Evolutionary conservation across 2,113 vertebrate genomes (phyloP).

Genomic region (Oryzias melastigma): DNA sequence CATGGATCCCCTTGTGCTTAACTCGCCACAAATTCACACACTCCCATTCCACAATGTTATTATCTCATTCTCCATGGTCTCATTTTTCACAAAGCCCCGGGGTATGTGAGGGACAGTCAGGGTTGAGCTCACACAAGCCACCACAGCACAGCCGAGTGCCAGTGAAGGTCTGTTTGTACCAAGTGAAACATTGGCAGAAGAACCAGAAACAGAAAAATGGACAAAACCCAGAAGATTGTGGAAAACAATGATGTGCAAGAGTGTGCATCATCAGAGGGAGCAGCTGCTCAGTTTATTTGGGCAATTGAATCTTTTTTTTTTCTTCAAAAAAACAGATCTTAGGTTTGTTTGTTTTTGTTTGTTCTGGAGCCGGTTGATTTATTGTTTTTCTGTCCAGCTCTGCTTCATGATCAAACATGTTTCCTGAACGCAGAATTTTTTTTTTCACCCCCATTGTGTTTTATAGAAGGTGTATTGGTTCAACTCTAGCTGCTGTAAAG

Average conservation of each 20-base stretch:
- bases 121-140: slow-evolving; percentile 66
- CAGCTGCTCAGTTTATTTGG: slow-evolving; percentile 20
- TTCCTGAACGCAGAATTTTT: too few species aligned
- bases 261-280: slow-evolving; percentile 13
- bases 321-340: too few species aligned
- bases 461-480: too few species aligned
- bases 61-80: slow-evolving; percentile 68
- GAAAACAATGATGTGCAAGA: slow-evolving; percentile 27
- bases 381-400: too few species aligned
- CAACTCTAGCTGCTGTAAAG: too few species aligned
- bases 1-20: neutral
- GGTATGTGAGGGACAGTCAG: slow-evolving; percentile 62
- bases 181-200: slow-evolving; percentile 37
- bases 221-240: slow-evolving; percentile 28
- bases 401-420: too few species aligned
- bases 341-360: too few species aligned
- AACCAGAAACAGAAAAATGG: slow-evolving; percentile 13
- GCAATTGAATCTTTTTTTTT: neutral
- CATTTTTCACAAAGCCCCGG: slow-evolving; percentile 64
- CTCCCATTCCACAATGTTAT: slow-evolving; percentile 55
- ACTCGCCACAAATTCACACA: slow-evolving; percentile 37
- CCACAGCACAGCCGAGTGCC: slow-evolving; percentile 45
- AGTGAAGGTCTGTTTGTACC: slow-evolving; percentile 50
- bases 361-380: too few species aligned
- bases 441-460: too few species aligned